Base-by-base conservation (phyloP, 1,140 invertebrate genomes). In the Dreissena polymorpha region DNA sequence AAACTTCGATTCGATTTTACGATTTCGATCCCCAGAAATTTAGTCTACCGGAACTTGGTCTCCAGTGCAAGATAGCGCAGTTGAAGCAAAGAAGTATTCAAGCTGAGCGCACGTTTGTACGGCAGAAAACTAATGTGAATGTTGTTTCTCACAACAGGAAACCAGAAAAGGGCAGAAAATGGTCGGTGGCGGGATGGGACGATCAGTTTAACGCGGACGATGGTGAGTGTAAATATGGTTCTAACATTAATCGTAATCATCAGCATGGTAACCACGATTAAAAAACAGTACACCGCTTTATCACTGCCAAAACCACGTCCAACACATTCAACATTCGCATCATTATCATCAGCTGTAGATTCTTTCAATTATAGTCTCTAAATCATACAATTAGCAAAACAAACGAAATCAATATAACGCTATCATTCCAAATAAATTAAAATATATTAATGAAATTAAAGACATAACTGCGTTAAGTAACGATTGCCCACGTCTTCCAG, bases 141-240 rank as follows among this genome's bases (percentile, higher is more conserved):
- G 57, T 60, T 68, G 12, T 77, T 27, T 80, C 50, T 67, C 25
- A 29, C 39, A 55, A 71, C 77, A 80, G 77, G 77, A 70, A 71
- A 49, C 3, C 77, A 49, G 77, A 80, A 18, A 57, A 53, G 39
- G 64, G 69, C 49, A 27, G 27, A 39, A 70, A 50, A 29, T 70
- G 67, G 53, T 29, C n/a, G 29, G 21, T 80, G 8, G 39, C 23
- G 14, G 65, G 65, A 27, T 80, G 77, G 77, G 77, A 80, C 21
- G 27, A 60, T 21, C 67, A 80, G 25, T 29, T 27, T 10, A 70
- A 3, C 6, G 0, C 67, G 13, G 77, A 71, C 51, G 77, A 71
- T 68, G 75, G 75, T 77, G 67, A 65, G 65, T 68, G 39, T 39
- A n/a, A 74, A 60, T 60, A 60, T 60, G 63, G 12, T 51, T 51